A percentile compares a stretch with the other conserved stretches of the same genome.
These are phyloP conservation scores for Clarias gariepinus DNA, from an alignment of 2,113 vertebrate species.

Conservation along the genomic window DNA sequence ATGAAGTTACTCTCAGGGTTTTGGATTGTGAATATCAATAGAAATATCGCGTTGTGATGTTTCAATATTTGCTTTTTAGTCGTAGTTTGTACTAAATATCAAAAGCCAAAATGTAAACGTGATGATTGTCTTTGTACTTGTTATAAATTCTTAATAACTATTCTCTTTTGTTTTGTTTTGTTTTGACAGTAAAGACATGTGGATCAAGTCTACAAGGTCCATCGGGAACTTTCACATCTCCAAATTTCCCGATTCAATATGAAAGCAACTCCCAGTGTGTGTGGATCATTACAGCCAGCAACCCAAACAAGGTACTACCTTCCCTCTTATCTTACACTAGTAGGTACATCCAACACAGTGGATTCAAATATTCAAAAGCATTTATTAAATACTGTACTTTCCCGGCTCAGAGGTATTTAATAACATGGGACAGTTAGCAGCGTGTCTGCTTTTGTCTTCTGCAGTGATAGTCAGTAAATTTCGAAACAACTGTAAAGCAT, in stretches of 20 bases:
- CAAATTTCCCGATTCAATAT: constrained; percentile 80
- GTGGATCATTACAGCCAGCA: constrained; percentile 80
- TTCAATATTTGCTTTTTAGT: constrained; percentile 24
- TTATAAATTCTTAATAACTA: neutral
- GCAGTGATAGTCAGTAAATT: neutral
- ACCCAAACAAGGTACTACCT: constrained; percentile 75
- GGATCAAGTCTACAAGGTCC: constrained; percentile 79
- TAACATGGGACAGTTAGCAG: neutral
- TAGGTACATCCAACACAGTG: neutral
- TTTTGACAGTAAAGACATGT: constrained; percentile 76
- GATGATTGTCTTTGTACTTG: neutral
- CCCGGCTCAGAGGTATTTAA: neutral
- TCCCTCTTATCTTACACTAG: neutral
- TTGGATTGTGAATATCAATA: constrained; percentile 45
- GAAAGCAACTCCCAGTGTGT: constrained; percentile 82
- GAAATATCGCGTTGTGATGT: constrained; percentile 33
- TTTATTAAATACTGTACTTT: neutral
- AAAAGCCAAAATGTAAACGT: neutral
- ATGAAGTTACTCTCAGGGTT: constrained; percentile 41
- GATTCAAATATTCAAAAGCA: neutral
- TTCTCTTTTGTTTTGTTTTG: neutral
- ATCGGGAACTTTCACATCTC: constrained; percentile 76
- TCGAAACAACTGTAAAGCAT: neutral
- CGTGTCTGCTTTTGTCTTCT: neutral
- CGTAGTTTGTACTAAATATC: neutral